Percentiles rank a stretch among this genome's conserved stretches.
These are phyloP conservation scores for Palaemon carinicauda DNA, from an alignment of 1,140 invertebrate genomes.

Conservation along the genomic window DNA sequence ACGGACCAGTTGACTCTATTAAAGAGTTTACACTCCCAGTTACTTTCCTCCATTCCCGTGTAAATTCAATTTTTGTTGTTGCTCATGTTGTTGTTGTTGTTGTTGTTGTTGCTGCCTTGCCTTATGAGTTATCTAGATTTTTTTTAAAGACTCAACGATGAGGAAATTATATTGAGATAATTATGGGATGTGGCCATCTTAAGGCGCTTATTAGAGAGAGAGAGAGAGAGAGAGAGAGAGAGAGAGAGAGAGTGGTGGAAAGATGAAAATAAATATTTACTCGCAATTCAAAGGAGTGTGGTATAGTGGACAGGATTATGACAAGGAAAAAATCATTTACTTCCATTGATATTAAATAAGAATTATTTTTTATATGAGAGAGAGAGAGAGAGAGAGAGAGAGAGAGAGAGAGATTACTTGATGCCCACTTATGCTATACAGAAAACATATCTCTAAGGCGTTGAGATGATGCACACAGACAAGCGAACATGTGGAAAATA, in stretches of 20 bases:
- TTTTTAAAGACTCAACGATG: neutral
- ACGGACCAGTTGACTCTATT: conserved; percentile 27
- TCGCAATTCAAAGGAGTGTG: too few relatives aligned
- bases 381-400: neutral
- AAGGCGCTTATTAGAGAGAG: neutral
- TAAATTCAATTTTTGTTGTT: neutral
- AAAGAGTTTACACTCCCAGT: conserved; percentile 2
- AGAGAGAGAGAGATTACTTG: neutral
- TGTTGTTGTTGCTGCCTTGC: neutral
- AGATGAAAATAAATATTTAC: too few relatives aligned
- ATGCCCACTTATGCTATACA: too few relatives aligned
- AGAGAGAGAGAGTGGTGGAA: neutral
- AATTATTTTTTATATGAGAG: too few relatives aligned
- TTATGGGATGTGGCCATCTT: neutral
- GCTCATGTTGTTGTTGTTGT: neutral
- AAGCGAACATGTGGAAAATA: too few relatives aligned
- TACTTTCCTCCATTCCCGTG: neutral
- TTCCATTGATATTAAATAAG: too few relatives aligned
- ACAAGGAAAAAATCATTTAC: too few relatives aligned
- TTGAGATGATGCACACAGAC: too few relatives aligned
- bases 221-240: neutral
- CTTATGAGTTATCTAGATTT: neutral
- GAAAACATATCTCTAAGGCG: too few relatives aligned
- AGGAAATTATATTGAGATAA: conserved; percentile 25
- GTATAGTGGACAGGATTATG: too few relatives aligned